Base-by-base conservation (phyloP, 2,888 invertebrate genomes). In the Rhaphigaster nebulosa region DNA sequence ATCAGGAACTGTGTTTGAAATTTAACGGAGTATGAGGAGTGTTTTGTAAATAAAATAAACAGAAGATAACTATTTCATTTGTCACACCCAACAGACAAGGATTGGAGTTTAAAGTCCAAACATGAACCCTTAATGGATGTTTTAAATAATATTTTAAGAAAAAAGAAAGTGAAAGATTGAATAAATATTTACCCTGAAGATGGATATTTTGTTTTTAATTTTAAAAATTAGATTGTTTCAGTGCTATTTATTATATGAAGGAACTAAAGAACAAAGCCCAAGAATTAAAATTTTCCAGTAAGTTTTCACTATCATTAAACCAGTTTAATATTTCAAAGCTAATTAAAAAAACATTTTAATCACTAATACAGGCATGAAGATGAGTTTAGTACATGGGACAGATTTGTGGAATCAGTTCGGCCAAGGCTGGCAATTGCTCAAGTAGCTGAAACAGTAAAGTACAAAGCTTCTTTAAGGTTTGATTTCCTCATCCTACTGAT, bases 401-500 rank as follows among this genome's bases (percentile, higher is more conserved):
- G 95, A 12, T 96, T 96, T 93, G 95, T 96, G 89, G 95, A 95
- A 87, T 95, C 96, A 0, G 95, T 96, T 4, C 95, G 95, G 34
- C 95, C 96, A 1, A 94, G 96, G 76, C 94, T 96, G n/a, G 96
- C 96, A 92, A 95, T 96, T 0, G 96, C 96, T 0, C 96, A 96
- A 94, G 96, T 97, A 0, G 95, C 97, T 0, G 95, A 96, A 92
- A 95, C 95, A 91, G 96, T 97, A 0, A 95, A 95, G 92, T 94
- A 95, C n/a, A 96, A 96, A 93, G 96, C 97, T 2, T 93, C 95
- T 0, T 94, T 97, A 45, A 97, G 97, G 0, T 97, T 97, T 93
- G 97, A 97, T 94, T 97, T 96, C 94, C 93, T 97, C 90, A 95
- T 96, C 93, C 94, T 97, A 38, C 94, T 97, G 12, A 93, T 96